phyloP scores from a whole-genome alignment of 1,140 invertebrate species.

The Pseudachorutes palmiensis region DNA sequence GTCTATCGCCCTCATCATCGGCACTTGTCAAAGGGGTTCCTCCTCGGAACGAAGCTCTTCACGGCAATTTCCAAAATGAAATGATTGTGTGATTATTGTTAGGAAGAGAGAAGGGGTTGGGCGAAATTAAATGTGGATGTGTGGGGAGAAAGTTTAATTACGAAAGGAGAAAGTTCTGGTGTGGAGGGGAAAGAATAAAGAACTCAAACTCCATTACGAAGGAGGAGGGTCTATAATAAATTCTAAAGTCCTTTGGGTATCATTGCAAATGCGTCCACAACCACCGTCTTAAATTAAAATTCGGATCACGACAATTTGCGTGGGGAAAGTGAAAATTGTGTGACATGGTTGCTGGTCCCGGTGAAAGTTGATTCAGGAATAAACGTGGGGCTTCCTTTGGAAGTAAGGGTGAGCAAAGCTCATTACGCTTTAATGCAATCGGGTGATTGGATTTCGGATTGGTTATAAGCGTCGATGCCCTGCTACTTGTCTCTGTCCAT shows the following conservation, averaged over 20 bases:
- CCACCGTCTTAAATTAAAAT: neutral
- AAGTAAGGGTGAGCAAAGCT: too few relatives aligned
- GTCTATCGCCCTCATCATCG: neutral
- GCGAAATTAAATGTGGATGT: slow-evolving; percentile 1
- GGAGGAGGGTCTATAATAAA: neutral
- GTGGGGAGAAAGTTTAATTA: slow-evolving; percentile 12
- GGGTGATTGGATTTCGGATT: neutral
- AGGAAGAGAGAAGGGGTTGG: neutral
- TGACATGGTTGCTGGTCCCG: neutral
- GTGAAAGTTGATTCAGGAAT: neutral
- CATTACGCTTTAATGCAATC: neutral
- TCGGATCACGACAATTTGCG: neutral
- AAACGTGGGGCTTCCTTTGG: neutral
- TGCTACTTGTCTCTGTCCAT: neutral
- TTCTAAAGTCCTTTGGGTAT: too few relatives aligned
- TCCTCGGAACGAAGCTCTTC: neutral
- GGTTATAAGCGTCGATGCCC: too few relatives aligned
- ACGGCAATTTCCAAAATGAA: slow-evolving; percentile 10
- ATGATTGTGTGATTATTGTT: slow-evolving; percentile 9
- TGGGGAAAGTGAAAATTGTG: neutral
- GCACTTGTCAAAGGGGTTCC: neutral
- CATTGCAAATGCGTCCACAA: neutral
- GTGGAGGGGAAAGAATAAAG: neutral
- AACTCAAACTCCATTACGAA: slow-evolving; percentile 5
- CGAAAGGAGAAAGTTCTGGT: neutral